Percentiles rank a stretch among this genome's conserved stretches.
Evolutionary conservation across 2,113 vertebrate genomes (phyloP).

Genomic region (Petrocephalus zakoni): DNA sequence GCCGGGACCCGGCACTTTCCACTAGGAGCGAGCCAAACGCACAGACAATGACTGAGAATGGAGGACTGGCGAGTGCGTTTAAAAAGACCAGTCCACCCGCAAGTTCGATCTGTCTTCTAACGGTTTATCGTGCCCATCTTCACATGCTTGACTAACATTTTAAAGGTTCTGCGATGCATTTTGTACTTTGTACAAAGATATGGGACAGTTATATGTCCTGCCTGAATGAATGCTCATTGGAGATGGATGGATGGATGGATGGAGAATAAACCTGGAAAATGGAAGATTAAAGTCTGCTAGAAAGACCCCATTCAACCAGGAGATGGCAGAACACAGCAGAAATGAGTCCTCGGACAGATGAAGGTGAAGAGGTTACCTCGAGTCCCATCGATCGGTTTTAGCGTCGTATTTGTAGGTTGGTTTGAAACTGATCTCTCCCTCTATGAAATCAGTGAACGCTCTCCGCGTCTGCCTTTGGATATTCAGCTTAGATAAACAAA

Average conservation of each 20-base stretch:
- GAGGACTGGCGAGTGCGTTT: neutral
- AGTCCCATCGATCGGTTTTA: conserved; percentile 95
- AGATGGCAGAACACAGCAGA: neutral
- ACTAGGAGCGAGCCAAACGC: conserved; percentile 50
- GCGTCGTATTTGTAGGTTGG: conserved; percentile 95
- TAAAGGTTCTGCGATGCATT: neutral
- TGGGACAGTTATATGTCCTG: neutral
- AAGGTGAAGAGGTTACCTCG: conserved; percentile 69
- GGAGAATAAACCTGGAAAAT: neutral
- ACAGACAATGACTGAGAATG: neutral
- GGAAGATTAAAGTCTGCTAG: neutral
- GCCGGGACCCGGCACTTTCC: conserved; percentile 92
- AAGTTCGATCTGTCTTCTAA: neutral
- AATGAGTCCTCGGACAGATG: no score
- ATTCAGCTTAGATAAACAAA: conserved; percentile 68
- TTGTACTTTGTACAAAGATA: neutral
- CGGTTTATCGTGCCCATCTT: neutral
- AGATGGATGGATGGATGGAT: neutral
- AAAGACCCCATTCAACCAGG: neutral
- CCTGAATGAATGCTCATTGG: neutral
- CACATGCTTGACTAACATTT: neutral
- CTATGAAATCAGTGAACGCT: conserved; percentile 88
- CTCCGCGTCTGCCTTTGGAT: conserved; percentile 83
- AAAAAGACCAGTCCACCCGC: neutral
- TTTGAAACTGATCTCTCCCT: conserved; percentile 85